Evolutionary conservation across 2,888 invertebrate genomes (phyloP).

Genomic region (Coenonympha glycerion): DNA sequence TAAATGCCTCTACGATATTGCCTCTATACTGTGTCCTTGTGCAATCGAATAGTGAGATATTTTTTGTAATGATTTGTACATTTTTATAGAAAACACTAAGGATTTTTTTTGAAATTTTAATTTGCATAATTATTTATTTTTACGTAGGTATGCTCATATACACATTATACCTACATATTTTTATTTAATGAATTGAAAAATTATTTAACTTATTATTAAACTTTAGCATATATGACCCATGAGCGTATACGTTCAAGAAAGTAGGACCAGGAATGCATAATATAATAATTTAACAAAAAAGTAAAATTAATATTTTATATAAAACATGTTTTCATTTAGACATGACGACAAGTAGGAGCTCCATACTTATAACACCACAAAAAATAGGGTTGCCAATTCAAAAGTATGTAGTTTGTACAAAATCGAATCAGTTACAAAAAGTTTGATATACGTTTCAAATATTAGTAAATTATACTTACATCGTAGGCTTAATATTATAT

Average conservation of each 20-base stretch:
- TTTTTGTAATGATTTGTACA: neutral
- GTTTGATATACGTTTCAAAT: no score
- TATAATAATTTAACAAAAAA: constrained; percentile 15
- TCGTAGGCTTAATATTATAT: no score
- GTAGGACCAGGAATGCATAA: constrained; percentile 3
- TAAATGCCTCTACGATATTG: constrained; percentile 37
- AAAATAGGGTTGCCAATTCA: constrained; percentile 17
- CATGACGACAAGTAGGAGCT: constrained; percentile 22
- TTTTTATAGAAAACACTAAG: neutral
- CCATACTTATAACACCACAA: constrained; percentile 17
- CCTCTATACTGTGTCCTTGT: constrained; percentile 28
- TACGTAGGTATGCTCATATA: no score
- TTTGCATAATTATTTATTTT: neutral
- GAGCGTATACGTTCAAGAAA: neutral
- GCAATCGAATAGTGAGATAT: constrained; percentile 5
- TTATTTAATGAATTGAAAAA: neutral
- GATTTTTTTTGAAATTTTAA: neutral
- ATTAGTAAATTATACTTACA: no score
- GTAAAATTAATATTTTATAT: constrained; percentile 14
- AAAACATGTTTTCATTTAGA: constrained; percentile 22
- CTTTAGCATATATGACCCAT: neutral
- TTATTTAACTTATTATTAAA: no score
- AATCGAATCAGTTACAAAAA: no score
- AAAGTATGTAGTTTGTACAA: neutral
- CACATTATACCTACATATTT: no score